Percentiles rank a stretch among this genome's conserved stretches.
Evolutionary conservation across 2,113 vertebrate species (phyloP).

Genomic region (Bolborhynchus lineola): DNA sequence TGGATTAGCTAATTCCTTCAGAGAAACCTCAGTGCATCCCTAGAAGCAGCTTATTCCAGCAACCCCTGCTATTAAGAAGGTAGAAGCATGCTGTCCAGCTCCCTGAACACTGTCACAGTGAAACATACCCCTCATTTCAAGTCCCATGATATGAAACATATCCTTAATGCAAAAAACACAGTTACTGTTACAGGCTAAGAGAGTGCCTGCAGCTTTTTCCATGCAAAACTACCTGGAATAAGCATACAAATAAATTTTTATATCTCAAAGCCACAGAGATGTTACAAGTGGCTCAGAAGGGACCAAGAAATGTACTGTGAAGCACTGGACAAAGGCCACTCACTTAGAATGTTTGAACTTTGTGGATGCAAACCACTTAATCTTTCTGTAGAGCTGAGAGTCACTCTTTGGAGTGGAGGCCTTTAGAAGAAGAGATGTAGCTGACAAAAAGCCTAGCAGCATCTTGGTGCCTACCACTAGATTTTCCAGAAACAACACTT

Average conservation of each 20-base stretch:
- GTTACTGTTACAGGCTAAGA: not conserved
- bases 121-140: not conserved
- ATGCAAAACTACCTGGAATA: not conserved
- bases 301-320: not conserved
- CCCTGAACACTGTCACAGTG: not conserved
- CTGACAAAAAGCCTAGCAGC: not conserved
- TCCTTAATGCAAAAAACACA: not conserved
- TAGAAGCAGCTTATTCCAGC: not conserved
- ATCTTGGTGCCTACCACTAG: not conserved
- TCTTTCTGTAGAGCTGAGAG: not conserved
- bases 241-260: not conserved
- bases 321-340: not conserved
- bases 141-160: not conserved
- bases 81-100: not conserved
- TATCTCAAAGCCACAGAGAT: not conserved
- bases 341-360: not conserved
- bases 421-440: not conserved
- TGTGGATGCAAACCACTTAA: not conserved
- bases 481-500: not conserved
- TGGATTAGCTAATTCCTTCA: not conserved
- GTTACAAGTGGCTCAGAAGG: not conserved
- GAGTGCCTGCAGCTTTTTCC: not conserved
- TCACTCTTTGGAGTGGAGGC: not conserved
- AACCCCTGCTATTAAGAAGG: not conserved
- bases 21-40: not conserved